Conservation (phyloP, 1,140 invertebrate genomes). For the Neoseiulus cucumeris region DNA sequence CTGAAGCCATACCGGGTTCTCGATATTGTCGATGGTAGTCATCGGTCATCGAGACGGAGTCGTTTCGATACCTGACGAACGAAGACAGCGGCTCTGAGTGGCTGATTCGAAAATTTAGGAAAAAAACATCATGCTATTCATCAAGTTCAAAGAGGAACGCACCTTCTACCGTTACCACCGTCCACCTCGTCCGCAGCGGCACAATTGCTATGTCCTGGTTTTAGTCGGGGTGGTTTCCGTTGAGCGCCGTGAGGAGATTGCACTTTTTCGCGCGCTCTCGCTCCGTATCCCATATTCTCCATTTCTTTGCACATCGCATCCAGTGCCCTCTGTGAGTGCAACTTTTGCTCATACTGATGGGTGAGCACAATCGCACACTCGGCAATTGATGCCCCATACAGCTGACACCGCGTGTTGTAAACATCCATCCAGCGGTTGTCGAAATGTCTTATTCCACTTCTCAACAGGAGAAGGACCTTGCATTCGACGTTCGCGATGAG, state of each 20-base stretch:
- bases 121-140: too few species aligned
- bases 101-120: too few species aligned
- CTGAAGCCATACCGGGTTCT: too few species aligned
- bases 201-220: not conserved
- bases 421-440: not conserved
- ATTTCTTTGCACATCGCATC: conserved; percentile 4
- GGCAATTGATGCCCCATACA: not conserved
- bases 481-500: conserved; percentile 72
- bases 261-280: not conserved
- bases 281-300: conserved; percentile 4
- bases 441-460: not conserved
- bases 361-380: not conserved
- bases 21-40: too few species aligned
- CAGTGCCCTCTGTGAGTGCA: not conserved
- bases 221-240: not conserved
- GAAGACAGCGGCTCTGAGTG: too few species aligned
- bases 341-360: not conserved
- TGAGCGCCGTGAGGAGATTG: not conserved
- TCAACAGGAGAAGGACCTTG: conserved; percentile 35
- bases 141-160: not conserved
- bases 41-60: too few species aligned
- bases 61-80: too few species aligned
- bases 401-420: conserved; percentile 1
- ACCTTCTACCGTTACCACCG: not conserved
- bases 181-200: not conserved